Evolutionary conservation across 2,113 vertebrate species (phyloP), one percentile per base, ranked within the genome.

Genomic region (Catagonus wagneri): DNA sequence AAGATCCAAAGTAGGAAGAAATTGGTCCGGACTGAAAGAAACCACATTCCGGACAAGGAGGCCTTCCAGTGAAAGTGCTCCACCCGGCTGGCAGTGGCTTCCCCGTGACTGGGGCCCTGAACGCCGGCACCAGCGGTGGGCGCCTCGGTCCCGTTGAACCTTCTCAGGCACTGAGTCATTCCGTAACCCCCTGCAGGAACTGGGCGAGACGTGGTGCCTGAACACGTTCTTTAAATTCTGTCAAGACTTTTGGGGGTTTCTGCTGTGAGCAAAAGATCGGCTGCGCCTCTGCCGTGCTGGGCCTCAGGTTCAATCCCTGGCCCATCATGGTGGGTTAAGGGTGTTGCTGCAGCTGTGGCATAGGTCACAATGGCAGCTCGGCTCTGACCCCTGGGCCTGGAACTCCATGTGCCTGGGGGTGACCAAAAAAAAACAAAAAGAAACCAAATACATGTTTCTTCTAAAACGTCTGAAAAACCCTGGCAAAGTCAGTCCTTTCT

Each of bases 141-240:
- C 15, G 8, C 9, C 0, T 2, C 16, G 0, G 1, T 20, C 16
- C 1, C 2, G 3, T 2, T 13, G 23, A 75, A 22, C 2, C 63
- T 69, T 19, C 7, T 29, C 25, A 66, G 23, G 29, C 23, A 11
- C 1, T 22, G 50, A 4, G 39, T 34, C 27, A 8, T 39, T 60
- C 85, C 58, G 60, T 54, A 32, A 81, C 52, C 76, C 65, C 69
- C 83, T 76, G 5, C 29, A 50, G 87, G 44, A 65, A 61, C 1
- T 44, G 13, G 19, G 29, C 22, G 10, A 72, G 29, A 63, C 0
- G 0, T 4, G 15, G 17, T 15, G 17, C 36, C n/a, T 61, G 63
- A 44, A 60, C 29, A 10, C 36, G 39, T 66, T 50, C 87, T 58
- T 27, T 19, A 66, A 92, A 83, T 39, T 17, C 44, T 52, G 44